phyloP scores from a whole-genome alignment of 2,797 vertebrate species.

The Lagorchestes hirsutus region DNA sequence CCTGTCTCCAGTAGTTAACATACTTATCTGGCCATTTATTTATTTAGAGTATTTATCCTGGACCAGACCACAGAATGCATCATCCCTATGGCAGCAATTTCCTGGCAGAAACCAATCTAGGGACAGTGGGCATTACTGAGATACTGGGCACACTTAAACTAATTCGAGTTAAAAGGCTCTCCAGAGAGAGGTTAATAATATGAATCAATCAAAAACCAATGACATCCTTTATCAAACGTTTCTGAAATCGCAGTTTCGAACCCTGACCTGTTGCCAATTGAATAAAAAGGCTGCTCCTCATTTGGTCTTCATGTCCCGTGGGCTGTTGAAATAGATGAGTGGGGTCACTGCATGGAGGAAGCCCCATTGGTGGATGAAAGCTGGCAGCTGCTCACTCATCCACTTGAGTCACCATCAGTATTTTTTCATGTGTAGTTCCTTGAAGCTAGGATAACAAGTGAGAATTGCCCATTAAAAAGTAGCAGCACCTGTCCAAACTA shows the following conservation, averaged over 20 bases:
- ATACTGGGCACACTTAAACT: constrained; percentile 59
- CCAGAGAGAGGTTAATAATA: constrained; percentile 73
- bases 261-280: constrained; percentile 68
- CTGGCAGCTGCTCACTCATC: background rate
- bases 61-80: constrained; percentile 60
- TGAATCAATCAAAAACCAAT: constrained; percentile 68
- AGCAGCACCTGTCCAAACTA: constrained; percentile 42
- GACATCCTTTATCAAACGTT: constrained; percentile 71
- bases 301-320: constrained; percentile 65
- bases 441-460: background rate
- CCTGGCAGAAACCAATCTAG: constrained; percentile 57
- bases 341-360: constrained; percentile 32
- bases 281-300: constrained; percentile 69
- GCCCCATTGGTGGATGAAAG: constrained; percentile 47
- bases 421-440: constrained; percentile 47
- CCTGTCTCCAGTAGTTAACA: constrained; percentile 42
- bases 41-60: constrained; percentile 63
- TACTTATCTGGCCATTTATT: constrained; percentile 59
- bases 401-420: background rate
- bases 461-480: constrained; percentile 46
- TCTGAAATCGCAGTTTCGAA: constrained; percentile 76
- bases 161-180: constrained; percentile 53
- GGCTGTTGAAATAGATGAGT: constrained; percentile 55
- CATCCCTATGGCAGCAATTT: constrained; percentile 43
- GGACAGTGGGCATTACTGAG: constrained; percentile 25